These are phyloP conservation scores for Andrena minutula DNA, from an alignment of 2,888 invertebrate species.

Conservation along the genomic window DNA sequence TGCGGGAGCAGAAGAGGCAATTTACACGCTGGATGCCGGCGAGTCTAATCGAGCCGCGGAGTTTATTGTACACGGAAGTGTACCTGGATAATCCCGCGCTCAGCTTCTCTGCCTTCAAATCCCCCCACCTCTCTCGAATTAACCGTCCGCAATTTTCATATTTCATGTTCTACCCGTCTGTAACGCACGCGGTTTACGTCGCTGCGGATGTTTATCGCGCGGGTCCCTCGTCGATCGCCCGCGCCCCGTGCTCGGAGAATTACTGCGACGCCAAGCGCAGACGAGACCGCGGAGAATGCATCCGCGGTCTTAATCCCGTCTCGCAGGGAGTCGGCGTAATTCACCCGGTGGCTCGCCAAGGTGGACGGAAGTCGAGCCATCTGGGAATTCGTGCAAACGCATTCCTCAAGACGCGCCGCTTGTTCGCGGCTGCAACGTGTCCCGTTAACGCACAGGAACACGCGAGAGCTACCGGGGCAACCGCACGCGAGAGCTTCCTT, in stretches of 20 bases:
- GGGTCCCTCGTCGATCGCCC: neutral
- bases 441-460: conserved; percentile 55
- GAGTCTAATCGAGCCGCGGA: conserved; percentile 4
- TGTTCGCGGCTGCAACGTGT: conserved; percentile 35
- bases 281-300: conserved; percentile 27
- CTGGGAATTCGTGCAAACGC: conserved; percentile 59
- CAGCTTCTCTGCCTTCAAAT: neutral
- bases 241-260: conserved; percentile 3
- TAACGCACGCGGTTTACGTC: neutral
- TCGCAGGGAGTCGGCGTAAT: conserved; percentile 35
- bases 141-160: neutral
- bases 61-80: conserved; percentile 18
- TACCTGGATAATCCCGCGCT: neutral
- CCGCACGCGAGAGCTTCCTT: conserved; percentile 28
- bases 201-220: neutral
- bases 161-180: neutral
- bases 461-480: conserved; percentile 15
- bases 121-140: neutral
- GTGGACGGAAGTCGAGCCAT: conserved; percentile 68
- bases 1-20: neutral
- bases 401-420: conserved; percentile 58
- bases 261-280: conserved; percentile 15
- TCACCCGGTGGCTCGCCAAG: conserved; percentile 35
- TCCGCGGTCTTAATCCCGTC: conserved; percentile 44
- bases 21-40: neutral